phyloP scores from a whole-genome alignment of 2,888 invertebrate species.

The Himalopsyche japonica region DNA sequence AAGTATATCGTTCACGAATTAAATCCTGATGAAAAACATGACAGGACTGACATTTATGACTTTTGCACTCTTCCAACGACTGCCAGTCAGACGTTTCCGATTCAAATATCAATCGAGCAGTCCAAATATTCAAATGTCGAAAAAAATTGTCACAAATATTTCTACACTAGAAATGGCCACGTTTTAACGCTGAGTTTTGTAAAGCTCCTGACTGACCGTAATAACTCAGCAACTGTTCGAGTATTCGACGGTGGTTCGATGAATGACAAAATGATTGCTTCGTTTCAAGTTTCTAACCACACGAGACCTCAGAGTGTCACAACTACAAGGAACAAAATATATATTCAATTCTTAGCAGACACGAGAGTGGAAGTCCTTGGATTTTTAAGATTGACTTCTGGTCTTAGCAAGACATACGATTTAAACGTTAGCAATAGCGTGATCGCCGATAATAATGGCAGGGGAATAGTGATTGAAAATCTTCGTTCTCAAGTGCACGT shows the following conservation, averaged over 20 bases:
- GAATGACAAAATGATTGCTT: constrained; percentile 70
- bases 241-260: constrained; percentile 78
- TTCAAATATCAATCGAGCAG: constrained; percentile 81
- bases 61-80: constrained; percentile 84
- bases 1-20: constrained; percentile 84
- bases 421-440: constrained; percentile 83
- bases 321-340: constrained; percentile 78
- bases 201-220: constrained; percentile 75
- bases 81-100: constrained; percentile 84
- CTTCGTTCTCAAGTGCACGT: constrained; percentile 87
- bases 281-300: constrained; percentile 77
- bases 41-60: constrained; percentile 77
- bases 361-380: constrained; percentile 73
- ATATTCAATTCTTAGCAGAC: constrained; percentile 76
- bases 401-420: constrained; percentile 79
- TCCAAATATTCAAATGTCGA: constrained; percentile 70
- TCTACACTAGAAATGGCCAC: constrained; percentile 76
- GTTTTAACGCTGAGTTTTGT: constrained; percentile 85
- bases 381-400: constrained; percentile 78
- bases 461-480: constrained; percentile 93
- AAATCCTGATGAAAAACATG: constrained; percentile 72
- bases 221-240: constrained; percentile 74
- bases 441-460: constrained; percentile 87
- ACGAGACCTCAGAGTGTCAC: constrained; percentile 89
- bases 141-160: constrained; percentile 78